Evolutionary conservation across 1,140 invertebrate species (phyloP), one percentile per base, ranked within the genome.

Genomic region (Lethrus apterus): DNA sequence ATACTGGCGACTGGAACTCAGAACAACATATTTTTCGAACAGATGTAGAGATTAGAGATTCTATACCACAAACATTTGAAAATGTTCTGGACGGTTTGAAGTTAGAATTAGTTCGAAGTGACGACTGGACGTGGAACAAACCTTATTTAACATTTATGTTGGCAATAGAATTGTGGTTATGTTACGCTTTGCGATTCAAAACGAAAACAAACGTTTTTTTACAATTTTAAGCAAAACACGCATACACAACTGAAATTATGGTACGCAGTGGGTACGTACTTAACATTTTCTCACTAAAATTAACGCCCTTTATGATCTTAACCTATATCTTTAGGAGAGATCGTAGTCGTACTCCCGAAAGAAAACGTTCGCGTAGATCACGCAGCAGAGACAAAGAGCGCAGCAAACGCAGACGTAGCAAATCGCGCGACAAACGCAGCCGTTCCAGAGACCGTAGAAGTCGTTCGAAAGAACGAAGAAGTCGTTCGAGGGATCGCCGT

Each of bases 351-450:
- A 79, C 78, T 18, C 76, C 76, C 15, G 77, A 81, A 49, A 69
- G 80, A 44, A 78, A 79, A 53, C 69, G 78, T n/a, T n/a, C n/a
- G 20, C 72, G 78, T 2, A 69, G 79, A 43, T 82, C 80, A 53
- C 70, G 78, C 50, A 79, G 80, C 13, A 69, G 76, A 31, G 68
- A 73, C 24, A 62, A 48, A 32, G 67, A 70, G 1, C 73, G 71
- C 50, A 67, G 69, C 10, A 71, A 69, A 4, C 69, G 73, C 36
- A 62, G 67, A 52, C 44, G 64, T 8, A 59, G 40, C 14, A 24
- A 29, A 24, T 42, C 40, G 4, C 10, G 40, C 3, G 40, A 42
- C 5, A 42, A 24, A 14, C 13, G 67, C 23, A 67, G 69, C 4
- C 64, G 67, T 36, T 68, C 69, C 46, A 51, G 66, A 1, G 62